These are phyloP conservation scores for Artibeus lituratus DNA, from an alignment of 2,797 vertebrate species.

Conservation along the genomic window DNA sequence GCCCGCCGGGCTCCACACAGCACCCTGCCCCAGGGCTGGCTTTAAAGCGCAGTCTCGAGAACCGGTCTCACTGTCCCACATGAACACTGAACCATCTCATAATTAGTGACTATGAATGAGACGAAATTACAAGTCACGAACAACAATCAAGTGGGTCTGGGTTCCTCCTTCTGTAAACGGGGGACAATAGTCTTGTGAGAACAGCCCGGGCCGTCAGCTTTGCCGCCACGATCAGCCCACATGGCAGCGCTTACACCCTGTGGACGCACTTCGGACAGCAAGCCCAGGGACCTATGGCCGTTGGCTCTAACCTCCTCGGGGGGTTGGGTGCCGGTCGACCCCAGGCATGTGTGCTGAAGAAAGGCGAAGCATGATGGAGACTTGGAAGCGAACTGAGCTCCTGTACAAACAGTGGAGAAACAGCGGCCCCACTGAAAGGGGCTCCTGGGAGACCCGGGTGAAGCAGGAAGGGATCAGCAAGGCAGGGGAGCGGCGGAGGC, in stretches of 20 bases:
- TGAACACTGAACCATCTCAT: not conserved
- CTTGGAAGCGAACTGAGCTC: not conserved
- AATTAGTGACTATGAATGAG: not conserved
- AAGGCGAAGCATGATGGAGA: not conserved
- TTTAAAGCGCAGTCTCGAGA: conserved; percentile 10
- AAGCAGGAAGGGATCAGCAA: too few species aligned
- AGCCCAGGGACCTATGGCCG: not conserved
- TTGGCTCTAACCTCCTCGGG: not conserved
- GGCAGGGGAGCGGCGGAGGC: too few species aligned
- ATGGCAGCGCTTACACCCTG: not conserved
- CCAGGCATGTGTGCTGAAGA: not conserved
- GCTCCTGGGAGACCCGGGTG: too few species aligned
- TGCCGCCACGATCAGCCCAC: too few species aligned
- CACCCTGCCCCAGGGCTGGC: not conserved
- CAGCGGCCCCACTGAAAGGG: too few species aligned
- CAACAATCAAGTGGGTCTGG: not conserved
- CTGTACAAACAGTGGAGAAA: not conserved
- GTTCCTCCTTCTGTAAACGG: not conserved
- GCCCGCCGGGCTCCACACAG: too few species aligned
- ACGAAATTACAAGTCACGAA: not conserved
- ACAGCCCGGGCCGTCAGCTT: not conserved
- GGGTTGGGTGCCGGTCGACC: not conserved
- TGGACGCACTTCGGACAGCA: not conserved
- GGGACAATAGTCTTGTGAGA: not conserved
- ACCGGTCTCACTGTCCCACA: not conserved